Evolutionary conservation across 2,797 vertebrate genomes (phyloP), one percentile per base, ranked within the genome.

Genomic region (Semaprochilodus insignis): DNA sequence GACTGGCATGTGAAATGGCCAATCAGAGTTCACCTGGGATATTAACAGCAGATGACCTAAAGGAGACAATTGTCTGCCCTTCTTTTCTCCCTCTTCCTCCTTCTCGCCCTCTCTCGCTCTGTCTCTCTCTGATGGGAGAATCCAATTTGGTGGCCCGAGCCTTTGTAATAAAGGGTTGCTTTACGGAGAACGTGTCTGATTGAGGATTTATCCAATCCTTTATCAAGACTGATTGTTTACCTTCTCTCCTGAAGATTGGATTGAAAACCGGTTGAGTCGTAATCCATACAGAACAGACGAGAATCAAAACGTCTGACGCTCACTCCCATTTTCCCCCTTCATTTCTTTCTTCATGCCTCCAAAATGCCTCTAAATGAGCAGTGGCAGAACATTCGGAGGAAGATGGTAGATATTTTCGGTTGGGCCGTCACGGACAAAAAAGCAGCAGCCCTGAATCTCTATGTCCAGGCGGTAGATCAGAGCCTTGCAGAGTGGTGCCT

Each of bases 171-270:
- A 92, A 94, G 83, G 90, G 88, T 88, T 91, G 91, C 88, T 93
- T 94, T 90, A 88, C 87, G 73, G 84, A 90, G 90, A 93, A 93
- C 91, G 90, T 90, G 89, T 90, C 91, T 93, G 93, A 94, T 93
- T 91, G 91, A 94, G 92, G 92, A 93, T 95, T 94, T 93, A 93
- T 92, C 91, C 92, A 85, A 89, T 93, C 90, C 89, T 93, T 93
- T 92, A 95, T 94, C 90, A 91, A 88, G 91, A 92, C 89, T 92
- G 93, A 94, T 94, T 95, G 94, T 94, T 94, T 94, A 92, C 92
- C 89, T 92, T 94, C 87, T 87, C 84, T 84, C 75, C 81, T 77
- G 90, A 88, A 91, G 92, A 94, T 93, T 92, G 92, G 91, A 93
- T 90, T 91, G 92, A 91, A 91, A 90, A 87, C 54, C 78, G 86